Base-by-base conservation (phyloP, 2,113 vertebrate genomes). In the Epinephelus lanceolatus region DNA sequence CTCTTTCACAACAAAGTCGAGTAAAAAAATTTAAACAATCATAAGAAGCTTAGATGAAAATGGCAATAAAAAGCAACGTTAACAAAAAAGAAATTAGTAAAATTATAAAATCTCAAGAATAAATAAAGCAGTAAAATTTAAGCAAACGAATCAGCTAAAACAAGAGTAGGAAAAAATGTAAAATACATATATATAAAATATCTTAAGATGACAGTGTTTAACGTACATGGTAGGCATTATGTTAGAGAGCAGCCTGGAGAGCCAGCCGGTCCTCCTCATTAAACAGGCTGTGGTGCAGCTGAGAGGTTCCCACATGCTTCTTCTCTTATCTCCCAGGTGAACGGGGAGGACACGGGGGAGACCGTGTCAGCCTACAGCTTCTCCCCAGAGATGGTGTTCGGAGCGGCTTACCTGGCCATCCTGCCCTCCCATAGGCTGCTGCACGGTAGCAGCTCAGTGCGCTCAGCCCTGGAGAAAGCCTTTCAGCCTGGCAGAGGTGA, bases 351-450 rank as follows among this genome's bases (percentile, higher is more conserved):
- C 87, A 96, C 95, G 0, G 96, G 95, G 83, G 97, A 99, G 81
- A 96, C 88, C 62, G 80, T 99, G 83, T 88, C 95, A 0, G 98
- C 97, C 52, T 99, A 98, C 92, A 94, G 97, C n/a, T 94, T 91
- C 78, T 96, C 94, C 0, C 98, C 97, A 2, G 98, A 99, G 93
- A 96, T 93, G 7, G 90, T 99, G 80, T 97, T 96, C 8, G 98
- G 98, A 55, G 94, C 95, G 1, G 98, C 98, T 23, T 97, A 97
- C 62, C 81, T 99, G 62, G 95, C 91, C 80, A 94, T 99, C 91
- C 95, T 97, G 61, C 96, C 97, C 0, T 95, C 92, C 78, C 98
- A 99, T 85, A 92, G 97, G 2, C 94, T 99, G 65, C 80, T 99
- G 17, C 96, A 96, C 0, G 96, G 97, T 4, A 95, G 91, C 60